These are phyloP conservation scores for Sebastes baramenuke DNA, from an alignment of 2,797 vertebrate genomes.

Conservation along the genomic window DNA sequence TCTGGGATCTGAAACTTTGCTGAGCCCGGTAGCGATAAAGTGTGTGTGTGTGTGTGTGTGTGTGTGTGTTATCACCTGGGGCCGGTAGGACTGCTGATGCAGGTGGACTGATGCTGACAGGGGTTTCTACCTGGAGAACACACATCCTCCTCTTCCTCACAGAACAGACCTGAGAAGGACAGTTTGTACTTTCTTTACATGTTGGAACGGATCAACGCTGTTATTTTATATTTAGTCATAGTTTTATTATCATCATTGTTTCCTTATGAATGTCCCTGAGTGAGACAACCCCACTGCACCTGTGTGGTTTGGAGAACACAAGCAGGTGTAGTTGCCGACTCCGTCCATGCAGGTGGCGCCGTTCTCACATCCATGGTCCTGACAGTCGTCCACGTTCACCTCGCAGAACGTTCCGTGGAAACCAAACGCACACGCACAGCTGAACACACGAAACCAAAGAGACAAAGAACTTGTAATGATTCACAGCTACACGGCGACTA, in stretches of 20 bases:
- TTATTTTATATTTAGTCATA: too few relatives aligned
- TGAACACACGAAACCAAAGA: constrained; percentile 35
- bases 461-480: background rate
- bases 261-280: background rate
- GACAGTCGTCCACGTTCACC: constrained; percentile 85
- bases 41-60: background rate
- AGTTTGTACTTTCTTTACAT: too few relatives aligned
- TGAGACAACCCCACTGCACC: constrained; percentile 33
- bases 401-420: constrained; percentile 88
- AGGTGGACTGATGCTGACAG: constrained; percentile 89
- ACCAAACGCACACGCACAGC: constrained; percentile 87
- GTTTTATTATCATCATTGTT: background rate
- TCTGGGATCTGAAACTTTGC: constrained; percentile 15
- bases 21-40: background rate
- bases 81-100: constrained; percentile 84
- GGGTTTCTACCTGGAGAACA: constrained; percentile 88
- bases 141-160: constrained; percentile 86
- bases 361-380: constrained; percentile 88
- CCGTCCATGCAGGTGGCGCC: constrained; percentile 88
- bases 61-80: constrained; percentile 83
- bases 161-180: constrained; percentile 85
- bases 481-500: background rate
- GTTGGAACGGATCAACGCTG: too few relatives aligned
- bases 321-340: constrained; percentile 89
- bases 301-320: constrained; percentile 84